phyloP scores from a whole-genome alignment of 2,797 vertebrate genomes.

The Champsocephalus esox region DNA sequence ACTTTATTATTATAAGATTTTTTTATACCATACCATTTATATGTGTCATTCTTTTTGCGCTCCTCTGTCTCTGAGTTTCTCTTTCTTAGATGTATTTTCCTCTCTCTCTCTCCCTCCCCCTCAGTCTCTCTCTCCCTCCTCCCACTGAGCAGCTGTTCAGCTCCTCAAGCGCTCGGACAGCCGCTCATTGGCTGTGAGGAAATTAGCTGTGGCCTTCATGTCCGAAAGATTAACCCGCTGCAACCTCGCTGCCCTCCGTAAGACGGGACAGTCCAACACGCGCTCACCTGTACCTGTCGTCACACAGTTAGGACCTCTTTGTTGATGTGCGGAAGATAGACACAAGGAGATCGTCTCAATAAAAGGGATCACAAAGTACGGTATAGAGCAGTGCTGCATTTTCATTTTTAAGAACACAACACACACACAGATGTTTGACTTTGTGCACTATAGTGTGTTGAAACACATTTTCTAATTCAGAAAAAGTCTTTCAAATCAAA shows the following conservation, averaged over 20 bases:
- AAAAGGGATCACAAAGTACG: neutral
- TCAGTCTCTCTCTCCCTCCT: conserved; percentile 34
- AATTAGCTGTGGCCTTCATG: conserved; percentile 43
- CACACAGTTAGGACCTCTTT: neutral
- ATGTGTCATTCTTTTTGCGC: neutral
- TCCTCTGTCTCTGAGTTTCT: neutral
- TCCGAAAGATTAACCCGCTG: conserved; percentile 30
- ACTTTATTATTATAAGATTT: too few species aligned
- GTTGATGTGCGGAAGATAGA: neutral
- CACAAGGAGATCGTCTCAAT: neutral
- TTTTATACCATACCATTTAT: too few species aligned
- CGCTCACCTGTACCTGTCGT: conserved; percentile 1
- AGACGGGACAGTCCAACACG: conserved; percentile 13
- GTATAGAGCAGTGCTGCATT: neutral
- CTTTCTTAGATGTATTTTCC: neutral
- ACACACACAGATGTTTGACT: too few species aligned
- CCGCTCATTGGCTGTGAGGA: conserved; percentile 47
- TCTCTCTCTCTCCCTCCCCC: conserved; percentile 14
- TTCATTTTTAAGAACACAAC: too few species aligned
- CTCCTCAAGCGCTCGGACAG: conserved; percentile 70
- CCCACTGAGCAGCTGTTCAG: conserved; percentile 70
- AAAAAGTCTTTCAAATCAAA: too few species aligned
- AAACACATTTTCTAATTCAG: too few species aligned
- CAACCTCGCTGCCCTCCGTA: conserved; percentile 7
- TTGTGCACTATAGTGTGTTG: too few species aligned